Evolutionary conservation across 2,113 vertebrate species (phyloP).

Genomic region (Jaculus jaculus): DNA sequence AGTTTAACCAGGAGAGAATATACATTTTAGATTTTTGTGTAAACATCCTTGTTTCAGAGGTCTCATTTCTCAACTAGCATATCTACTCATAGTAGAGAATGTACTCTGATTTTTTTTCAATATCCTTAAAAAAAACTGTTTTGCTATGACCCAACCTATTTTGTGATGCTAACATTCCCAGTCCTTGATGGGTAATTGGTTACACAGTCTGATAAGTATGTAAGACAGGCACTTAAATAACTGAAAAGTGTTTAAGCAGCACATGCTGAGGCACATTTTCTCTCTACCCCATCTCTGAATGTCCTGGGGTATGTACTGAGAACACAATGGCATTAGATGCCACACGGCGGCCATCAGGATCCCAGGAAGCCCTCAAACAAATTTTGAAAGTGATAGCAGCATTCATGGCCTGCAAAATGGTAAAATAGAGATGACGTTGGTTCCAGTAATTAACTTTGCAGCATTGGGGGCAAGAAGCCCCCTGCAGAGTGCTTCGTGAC

Average conservation of each 20-base stretch:
- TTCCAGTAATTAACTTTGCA: conserved; percentile 56
- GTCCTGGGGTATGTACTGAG: background rate
- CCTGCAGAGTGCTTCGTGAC: background rate
- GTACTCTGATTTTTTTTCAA: background rate
- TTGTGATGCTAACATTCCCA: background rate
- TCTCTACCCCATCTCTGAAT: background rate
- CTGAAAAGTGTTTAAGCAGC: background rate
- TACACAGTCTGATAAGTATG: background rate
- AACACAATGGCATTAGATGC: background rate
- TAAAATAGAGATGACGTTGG: background rate
- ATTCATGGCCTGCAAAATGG: background rate
- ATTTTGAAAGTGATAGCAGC: background rate
- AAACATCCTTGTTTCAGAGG: background rate
- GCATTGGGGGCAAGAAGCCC: background rate
- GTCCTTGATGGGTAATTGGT: background rate
- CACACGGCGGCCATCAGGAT: background rate
- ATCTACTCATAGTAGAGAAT: background rate
- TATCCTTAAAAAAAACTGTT: background rate
- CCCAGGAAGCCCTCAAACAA: background rate
- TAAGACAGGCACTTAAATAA: background rate
- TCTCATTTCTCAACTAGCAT: background rate
- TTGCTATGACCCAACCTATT: background rate
- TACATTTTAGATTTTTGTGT: background rate
- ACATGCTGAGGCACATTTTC: background rate
- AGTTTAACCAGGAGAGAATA: background rate